These are phyloP conservation scores for Agrypnus murinus DNA, from an alignment of 2,888 invertebrate genomes.

Conservation along the genomic window DNA sequence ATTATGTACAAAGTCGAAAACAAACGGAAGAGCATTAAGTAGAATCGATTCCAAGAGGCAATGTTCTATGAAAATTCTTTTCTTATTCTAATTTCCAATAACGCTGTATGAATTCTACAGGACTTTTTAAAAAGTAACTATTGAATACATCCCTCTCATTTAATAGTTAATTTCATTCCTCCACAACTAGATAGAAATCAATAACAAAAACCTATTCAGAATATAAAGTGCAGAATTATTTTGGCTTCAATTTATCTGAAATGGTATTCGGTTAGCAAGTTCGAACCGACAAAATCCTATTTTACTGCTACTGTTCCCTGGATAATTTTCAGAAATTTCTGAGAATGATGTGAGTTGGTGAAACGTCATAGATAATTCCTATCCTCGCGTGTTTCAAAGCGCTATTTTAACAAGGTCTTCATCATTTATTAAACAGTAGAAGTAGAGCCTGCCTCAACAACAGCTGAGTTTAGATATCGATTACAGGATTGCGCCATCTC, in stretches of 20 bases:
- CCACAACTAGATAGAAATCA: too few relatives aligned
- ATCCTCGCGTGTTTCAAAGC: constrained; percentile 34
- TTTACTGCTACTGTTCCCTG: neutral
- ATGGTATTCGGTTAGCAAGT: neutral
- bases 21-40: constrained; percentile 4
- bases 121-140: too few relatives aligned
- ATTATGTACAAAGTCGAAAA: constrained; percentile 6
- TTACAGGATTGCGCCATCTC: constrained; percentile 44
- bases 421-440: constrained; percentile 29
- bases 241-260: neutral
- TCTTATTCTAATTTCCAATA: too few relatives aligned
- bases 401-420: constrained; percentile 24
- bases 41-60: neutral
- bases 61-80: neutral
- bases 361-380: constrained; percentile 18
- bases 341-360: constrained; percentile 7
- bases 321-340: constrained; percentile 10
- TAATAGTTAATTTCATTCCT: too few relatives aligned
- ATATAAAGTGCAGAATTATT: too few relatives aligned
- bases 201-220: too few relatives aligned
- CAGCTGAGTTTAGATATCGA: constrained; percentile 47
- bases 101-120: too few relatives aligned
- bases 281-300: neutral
- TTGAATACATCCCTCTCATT: too few relatives aligned
- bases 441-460: constrained; percentile 44